Base-by-base conservation (phyloP, 64 coral and sea anemone genomes). In the Cladopsammia gracilis region DNA sequence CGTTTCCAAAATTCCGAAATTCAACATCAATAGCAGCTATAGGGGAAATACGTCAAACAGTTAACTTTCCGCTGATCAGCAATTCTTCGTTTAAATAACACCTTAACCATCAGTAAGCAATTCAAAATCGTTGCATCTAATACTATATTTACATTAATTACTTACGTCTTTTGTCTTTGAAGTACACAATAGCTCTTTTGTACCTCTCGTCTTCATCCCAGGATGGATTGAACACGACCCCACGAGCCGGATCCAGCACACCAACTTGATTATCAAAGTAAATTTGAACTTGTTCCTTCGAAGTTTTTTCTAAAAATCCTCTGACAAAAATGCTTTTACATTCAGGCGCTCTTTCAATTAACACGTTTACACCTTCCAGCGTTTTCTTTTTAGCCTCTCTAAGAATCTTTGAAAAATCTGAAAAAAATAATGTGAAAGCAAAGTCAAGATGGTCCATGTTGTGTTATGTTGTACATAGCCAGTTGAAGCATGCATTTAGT, bases 161-260 rank as follows among this genome's bases (percentile, higher is more conserved):
- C 80, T 68, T 47, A 84, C 80, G 48, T 84, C 18, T 24, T 50
- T 66, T 68, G 44, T 84, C 62, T 46, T 53, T 84, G 20, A 84
- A 84, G n/a, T 84, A 84, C 16, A 84, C 80, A 84, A 84, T 84
- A 66, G 80, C 80, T 68, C 80, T 84, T 48, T 84, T 84, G 44
- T 62, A n/a, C 43, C 25, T 84, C 20, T 64, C 19, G 6, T 68
- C 3, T 66, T 68, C 45, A 10, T 68, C 80, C 80, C 80, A 84
- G 0, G 1, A 3, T 67, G 45, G 80, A 62, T 47, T 66, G 12
- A 67, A 67, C 6, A 22, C 62, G 11, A 84, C 62, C 8, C 62
- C 43, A 3, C 72, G 72, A 75, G 72, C 72, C 13, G 16, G 44
- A 75, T 91, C 89, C 60, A 79, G 46, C 3, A 26, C 18, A 0